Conservation (phyloP, 2,113 vertebrate genomes). For the Odobenus rosmarus region DNA sequence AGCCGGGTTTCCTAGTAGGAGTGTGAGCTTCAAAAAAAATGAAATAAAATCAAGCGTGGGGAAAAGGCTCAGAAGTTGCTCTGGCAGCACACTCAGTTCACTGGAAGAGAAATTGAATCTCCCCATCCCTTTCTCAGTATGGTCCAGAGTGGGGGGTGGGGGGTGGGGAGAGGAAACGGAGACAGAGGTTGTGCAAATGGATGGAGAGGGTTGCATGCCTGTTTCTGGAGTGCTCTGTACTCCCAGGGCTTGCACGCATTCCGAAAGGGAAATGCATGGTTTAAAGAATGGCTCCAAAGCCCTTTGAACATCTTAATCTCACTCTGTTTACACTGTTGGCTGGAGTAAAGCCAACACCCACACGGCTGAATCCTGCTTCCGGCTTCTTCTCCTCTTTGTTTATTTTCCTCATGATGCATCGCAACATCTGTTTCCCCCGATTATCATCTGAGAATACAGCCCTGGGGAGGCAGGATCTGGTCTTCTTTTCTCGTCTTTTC, state of each 20-base stretch:
- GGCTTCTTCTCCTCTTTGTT: not conserved
- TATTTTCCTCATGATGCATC: not conserved
- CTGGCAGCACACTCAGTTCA: not conserved
- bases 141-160: too few species aligned
- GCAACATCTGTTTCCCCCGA: accelerated
- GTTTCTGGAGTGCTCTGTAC: not conserved
- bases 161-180: not conserved
- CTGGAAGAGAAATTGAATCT: not conserved
- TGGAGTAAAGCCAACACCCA: not conserved
- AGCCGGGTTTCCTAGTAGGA: not conserved
- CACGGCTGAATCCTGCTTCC: not conserved
- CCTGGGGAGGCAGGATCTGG: not conserved
- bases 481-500: not conserved
- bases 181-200: not conserved
- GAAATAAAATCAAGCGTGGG: not conserved
- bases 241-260: not conserved
- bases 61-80: not conserved
- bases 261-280: not conserved
- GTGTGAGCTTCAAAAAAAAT: not conserved
- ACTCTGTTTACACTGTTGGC: not conserved
- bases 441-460: not conserved
- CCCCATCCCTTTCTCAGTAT: not conserved
- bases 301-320: not conserved
- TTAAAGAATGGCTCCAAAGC: not conserved
- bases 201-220: not conserved